A percentile compares a stretch with the other conserved stretches of the same genome.
These are phyloP conservation scores for Noctua comes DNA, from an alignment of 2,888 invertebrate genomes.

Conservation along the genomic window DNA sequence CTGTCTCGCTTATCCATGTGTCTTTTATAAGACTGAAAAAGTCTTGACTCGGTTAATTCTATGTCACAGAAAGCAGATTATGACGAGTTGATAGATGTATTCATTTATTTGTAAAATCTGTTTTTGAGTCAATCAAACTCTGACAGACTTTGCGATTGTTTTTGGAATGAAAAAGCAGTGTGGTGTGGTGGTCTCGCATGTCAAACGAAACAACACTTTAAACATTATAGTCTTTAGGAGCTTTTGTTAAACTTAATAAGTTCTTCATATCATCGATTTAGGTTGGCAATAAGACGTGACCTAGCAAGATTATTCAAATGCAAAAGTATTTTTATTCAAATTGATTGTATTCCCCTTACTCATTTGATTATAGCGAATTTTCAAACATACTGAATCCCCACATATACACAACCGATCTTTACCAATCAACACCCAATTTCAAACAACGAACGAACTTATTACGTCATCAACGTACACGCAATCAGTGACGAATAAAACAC, in stretches of 20 bases:
- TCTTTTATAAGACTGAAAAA: too few relatives aligned
- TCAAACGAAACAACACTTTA: background rate
- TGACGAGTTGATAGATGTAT: background rate
- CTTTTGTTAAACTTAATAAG: background rate
- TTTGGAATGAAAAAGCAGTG: background rate
- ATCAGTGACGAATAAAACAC: constrained; percentile 64
- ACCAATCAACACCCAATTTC: constrained; percentile 64
- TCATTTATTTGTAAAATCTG: background rate
- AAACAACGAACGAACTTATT: constrained; percentile 62
- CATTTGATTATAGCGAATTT: background rate
- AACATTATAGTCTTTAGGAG: too few relatives aligned
- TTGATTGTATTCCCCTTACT: background rate
- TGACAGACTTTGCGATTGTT: background rate
- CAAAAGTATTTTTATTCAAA: background rate
- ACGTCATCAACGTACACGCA: constrained; percentile 65
- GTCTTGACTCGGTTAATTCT: too few relatives aligned
- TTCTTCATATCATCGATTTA: background rate
- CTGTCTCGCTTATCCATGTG: constrained; percentile 10
- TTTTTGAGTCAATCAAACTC: background rate
- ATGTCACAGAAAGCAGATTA: background rate
- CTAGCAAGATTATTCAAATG: background rate
- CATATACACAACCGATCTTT: constrained; percentile 43
- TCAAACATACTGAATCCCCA: constrained; percentile 19
- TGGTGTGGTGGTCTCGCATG: too few relatives aligned
- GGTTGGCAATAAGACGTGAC: too few relatives aligned